These are phyloP conservation scores for Agrenia bidenticulata DNA, from an alignment of 2,888 invertebrate species.

Conservation along the genomic window DNA sequence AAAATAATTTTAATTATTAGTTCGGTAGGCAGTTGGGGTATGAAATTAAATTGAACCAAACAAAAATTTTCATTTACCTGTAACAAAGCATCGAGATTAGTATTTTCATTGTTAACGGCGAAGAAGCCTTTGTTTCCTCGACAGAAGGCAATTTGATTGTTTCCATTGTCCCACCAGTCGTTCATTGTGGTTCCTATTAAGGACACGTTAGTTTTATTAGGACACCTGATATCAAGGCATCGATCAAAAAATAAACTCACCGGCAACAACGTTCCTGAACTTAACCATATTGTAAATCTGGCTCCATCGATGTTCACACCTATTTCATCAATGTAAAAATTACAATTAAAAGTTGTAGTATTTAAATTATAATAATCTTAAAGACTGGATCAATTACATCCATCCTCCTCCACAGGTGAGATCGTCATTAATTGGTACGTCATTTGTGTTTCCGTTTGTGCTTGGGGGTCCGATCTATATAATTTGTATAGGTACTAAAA, in stretches of 20 bases:
- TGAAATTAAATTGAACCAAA: no score
- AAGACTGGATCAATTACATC: no score
- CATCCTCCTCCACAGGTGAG: slow-evolving; percentile 56
- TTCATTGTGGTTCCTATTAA: slow-evolving; percentile 59
- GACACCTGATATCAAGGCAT: no score
- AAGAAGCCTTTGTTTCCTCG: slow-evolving; percentile 63
- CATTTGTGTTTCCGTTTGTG: slow-evolving; percentile 55
- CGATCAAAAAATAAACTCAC: no score
- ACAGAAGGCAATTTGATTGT: slow-evolving; percentile 73
- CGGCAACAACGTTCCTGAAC: slow-evolving; percentile 70
- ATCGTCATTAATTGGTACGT: slow-evolving; percentile 56
- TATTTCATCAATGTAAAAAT: no score
- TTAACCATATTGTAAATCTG: slow-evolving; percentile 76
- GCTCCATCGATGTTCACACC: slow-evolving; percentile 73
- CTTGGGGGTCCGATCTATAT: slow-evolving; percentile 28
- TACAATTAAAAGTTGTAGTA: no score
- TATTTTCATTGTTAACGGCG: slow-evolving; percentile 64
- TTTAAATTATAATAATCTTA: no score
- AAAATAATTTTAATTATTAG: no score
- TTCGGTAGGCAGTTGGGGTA: no score
- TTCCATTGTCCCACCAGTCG: slow-evolving; percentile 78
- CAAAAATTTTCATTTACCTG: no score
- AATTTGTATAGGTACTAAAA: no score
- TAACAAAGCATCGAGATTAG: slow-evolving; percentile 53
- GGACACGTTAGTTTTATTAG: no score